A percentile compares a stretch with the other conserved stretches of the same genome.
These are phyloP conservation scores for Chromobotia macracanthus DNA, from an alignment of 2,797 vertebrate species.

Conservation along the genomic window DNA sequence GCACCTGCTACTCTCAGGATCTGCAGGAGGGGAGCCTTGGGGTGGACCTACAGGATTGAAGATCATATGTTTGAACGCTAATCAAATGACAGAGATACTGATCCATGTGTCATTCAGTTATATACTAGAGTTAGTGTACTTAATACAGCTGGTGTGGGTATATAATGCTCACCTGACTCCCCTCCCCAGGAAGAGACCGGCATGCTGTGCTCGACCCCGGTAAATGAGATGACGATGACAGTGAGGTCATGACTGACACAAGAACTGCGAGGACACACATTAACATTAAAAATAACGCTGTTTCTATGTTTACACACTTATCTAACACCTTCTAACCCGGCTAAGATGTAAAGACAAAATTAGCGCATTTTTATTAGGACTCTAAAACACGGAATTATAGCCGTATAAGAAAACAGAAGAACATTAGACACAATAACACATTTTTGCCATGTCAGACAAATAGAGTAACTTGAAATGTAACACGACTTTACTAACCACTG, in stretches of 20 bases:
- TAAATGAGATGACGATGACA: slow-evolving; percentile 75
- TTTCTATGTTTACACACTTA: not conserved
- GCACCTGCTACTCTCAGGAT: slow-evolving; percentile 92
- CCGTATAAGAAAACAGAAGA: not conserved
- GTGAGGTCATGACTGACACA: slow-evolving; percentile 79
- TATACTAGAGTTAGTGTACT: too few relatives aligned
- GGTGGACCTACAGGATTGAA: slow-evolving; percentile 80
- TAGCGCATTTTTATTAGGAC: not conserved
- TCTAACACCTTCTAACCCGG: not conserved
- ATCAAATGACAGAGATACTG: not conserved
- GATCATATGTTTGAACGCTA: not conserved
- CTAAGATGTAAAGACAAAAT: not conserved
- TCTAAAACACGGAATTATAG: not conserved
- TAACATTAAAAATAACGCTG: slow-evolving; percentile 4
- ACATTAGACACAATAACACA: not conserved
- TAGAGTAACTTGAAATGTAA: not conserved
- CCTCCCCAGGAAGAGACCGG: slow-evolving; percentile 80
- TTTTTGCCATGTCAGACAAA: not conserved
- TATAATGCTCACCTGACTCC: slow-evolving; percentile 79
- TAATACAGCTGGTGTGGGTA: too few relatives aligned
- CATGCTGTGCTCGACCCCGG: slow-evolving; percentile 78
- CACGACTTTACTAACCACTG: not conserved
- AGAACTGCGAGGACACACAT: slow-evolving; percentile 16
- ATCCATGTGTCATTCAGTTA: not conserved
- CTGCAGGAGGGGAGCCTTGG: slow-evolving; percentile 86